Conservation (phyloP, 2,888 invertebrate genomes). For the Orchesella flavescens region DNA sequence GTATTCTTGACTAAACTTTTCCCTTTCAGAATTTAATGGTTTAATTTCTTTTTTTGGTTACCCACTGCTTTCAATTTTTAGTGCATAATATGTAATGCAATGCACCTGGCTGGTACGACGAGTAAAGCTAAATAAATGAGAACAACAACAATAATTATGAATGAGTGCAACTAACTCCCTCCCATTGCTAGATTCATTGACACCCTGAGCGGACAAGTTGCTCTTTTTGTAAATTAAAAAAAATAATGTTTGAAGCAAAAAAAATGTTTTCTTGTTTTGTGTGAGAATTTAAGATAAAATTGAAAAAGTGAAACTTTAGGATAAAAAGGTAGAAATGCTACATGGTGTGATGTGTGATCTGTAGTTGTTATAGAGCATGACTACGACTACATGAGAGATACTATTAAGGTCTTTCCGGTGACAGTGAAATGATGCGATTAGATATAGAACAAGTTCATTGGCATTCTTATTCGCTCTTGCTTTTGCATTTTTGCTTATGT, state of each 20-base stretch:
- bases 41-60: constrained; percentile 13
- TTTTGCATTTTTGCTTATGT: not conserved
- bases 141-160: too few species aligned
- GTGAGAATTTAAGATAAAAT: constrained; percentile 12
- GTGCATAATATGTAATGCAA: not conserved
- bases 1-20: too few species aligned
- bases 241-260: not conserved
- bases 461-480: not conserved
- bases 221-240: constrained; percentile 1
- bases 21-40: too few species aligned
- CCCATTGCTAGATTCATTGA: not conserved
- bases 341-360: not conserved
- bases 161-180: too few species aligned
- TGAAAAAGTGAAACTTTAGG: constrained; percentile 19
- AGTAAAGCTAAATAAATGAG: too few species aligned
- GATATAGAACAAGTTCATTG: constrained; percentile 2
- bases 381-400: too few species aligned
- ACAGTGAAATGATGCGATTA: constrained; percentile 5
- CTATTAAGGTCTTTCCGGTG: constrained; percentile 5
- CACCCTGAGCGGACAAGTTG: constrained; percentile 2
- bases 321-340: too few species aligned
- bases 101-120: not conserved
- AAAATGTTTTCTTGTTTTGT: not conserved
- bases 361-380: too few species aligned
- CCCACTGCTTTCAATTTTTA: constrained; percentile 53